Conservation (phyloP, 2,113 vertebrate genomes). For the Notothenia rossii region DNA sequence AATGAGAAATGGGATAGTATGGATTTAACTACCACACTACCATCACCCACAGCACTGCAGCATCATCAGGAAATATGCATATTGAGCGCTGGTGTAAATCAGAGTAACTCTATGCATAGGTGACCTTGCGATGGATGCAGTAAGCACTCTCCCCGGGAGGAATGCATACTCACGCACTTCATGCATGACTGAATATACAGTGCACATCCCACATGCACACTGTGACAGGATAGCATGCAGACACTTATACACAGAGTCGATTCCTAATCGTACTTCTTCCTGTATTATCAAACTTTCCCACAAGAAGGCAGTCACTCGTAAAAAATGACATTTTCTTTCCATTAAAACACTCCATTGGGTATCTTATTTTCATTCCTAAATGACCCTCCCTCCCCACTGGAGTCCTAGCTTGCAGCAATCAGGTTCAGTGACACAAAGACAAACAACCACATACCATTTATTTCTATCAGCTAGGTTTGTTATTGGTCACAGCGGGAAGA, state of each 20-base stretch:
- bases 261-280: slow-evolving; percentile 44
- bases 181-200: slow-evolving; percentile 45
- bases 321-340: slow-evolving; percentile 71
- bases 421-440: slow-evolving; percentile 54
- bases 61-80: slow-evolving; percentile 76
- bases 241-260: slow-evolving; percentile 11
- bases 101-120: slow-evolving; percentile 64
- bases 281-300: slow-evolving; percentile 64
- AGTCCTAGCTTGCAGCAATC: slow-evolving; percentile 56
- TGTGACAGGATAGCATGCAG: not conserved
- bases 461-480: slow-evolving; percentile 60
- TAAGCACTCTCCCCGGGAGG: slow-evolving; percentile 41
- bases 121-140: slow-evolving; percentile 75
- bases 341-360: slow-evolving; percentile 76
- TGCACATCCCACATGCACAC: slow-evolving; percentile 29
- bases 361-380: slow-evolving; percentile 76
- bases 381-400: slow-evolving; percentile 53
- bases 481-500: slow-evolving; percentile 57
- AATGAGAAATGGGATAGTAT: slow-evolving; percentile 51
- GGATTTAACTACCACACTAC: slow-evolving; percentile 30
- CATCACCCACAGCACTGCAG: slow-evolving; percentile 52
- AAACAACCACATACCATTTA: slow-evolving; percentile 65
- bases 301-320: slow-evolving; percentile 64
- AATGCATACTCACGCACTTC: slow-evolving; percentile 48
- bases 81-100: slow-evolving; percentile 73